phyloP scores from a whole-genome alignment of 2,113 vertebrate genomes.

The Candoia aspera region DNA sequence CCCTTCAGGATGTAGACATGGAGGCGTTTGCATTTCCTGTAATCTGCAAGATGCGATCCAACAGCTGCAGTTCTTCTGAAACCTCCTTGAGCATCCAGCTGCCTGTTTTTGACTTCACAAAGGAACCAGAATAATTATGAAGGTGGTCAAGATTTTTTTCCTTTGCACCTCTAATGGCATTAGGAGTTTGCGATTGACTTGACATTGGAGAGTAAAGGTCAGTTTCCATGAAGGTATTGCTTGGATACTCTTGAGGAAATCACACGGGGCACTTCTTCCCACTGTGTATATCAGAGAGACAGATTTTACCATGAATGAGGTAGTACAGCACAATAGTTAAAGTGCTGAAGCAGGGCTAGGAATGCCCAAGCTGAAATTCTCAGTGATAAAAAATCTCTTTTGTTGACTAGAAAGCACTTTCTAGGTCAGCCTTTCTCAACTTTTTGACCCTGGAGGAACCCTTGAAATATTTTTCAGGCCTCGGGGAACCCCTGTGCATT shows the following conservation, averaged over 20 bases:
- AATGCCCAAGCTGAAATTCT: not conserved
- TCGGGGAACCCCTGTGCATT: too few species aligned
- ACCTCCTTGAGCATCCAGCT: not conserved
- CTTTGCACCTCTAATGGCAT: not conserved
- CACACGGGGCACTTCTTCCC: not conserved
- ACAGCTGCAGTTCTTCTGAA: not conserved
- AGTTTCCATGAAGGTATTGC: not conserved
- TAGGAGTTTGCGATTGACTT: not conserved
- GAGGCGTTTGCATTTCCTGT: conserved; percentile 10
- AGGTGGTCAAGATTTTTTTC: not conserved
- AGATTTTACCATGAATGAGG: not conserved
- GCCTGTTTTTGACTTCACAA: not conserved
- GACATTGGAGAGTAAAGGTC: not conserved
- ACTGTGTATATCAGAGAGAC: not conserved
- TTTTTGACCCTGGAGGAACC: too few species aligned
- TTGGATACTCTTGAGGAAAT: not conserved
- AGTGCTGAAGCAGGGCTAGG: not conserved
- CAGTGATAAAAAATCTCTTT: not conserved
- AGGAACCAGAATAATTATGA: not conserved
- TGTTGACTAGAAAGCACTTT: not conserved
- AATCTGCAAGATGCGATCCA: conserved; percentile 4
- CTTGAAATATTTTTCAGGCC: too few species aligned
- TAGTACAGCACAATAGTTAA: not conserved
- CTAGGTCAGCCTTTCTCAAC: not conserved
- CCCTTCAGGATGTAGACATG: not conserved